Evolutionary conservation across 2,797 vertebrate genomes (phyloP).

Genomic region (Oreochromis grahami): DNA sequence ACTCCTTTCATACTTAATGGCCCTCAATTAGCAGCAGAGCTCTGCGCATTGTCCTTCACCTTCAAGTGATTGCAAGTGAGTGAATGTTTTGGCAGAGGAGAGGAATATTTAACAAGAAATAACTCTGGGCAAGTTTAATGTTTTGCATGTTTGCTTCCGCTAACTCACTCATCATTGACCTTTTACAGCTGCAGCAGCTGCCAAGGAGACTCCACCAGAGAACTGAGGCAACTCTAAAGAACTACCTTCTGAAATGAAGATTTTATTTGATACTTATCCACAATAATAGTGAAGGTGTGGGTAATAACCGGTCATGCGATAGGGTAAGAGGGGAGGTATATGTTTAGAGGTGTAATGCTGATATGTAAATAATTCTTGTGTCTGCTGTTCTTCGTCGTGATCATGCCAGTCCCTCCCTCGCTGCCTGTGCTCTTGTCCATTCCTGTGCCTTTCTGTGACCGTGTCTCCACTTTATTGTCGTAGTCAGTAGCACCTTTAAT

Average conservation of each 20-base stretch:
- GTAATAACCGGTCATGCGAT: slow-evolving; percentile 9
- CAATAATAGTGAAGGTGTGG: not conserved
- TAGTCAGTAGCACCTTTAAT: slow-evolving; percentile 50
- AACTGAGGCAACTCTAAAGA: slow-evolving; percentile 42
- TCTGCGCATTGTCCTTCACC: not conserved
- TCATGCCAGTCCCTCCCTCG: slow-evolving; percentile 39
- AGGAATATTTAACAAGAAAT: not conserved
- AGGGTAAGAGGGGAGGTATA: slow-evolving; percentile 6
- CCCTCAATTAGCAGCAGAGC: not conserved
- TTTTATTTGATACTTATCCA: slow-evolving; percentile 35
- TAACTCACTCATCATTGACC: not conserved
- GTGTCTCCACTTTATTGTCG: slow-evolving; percentile 36
- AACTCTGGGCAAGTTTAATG: not conserved
- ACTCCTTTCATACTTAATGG: not conserved
- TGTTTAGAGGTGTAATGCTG: slow-evolving; percentile 3
- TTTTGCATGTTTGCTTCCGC: not conserved
- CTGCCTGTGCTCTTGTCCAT: slow-evolving; percentile 55
- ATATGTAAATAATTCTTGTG: slow-evolving; percentile 45
- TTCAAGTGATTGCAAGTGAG: not conserved
- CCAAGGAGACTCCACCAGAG: slow-evolving; percentile 69
- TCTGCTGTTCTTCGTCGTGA: slow-evolving; percentile 51
- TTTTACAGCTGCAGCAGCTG: slow-evolving; percentile 34
- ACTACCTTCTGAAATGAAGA: slow-evolving; percentile 17
- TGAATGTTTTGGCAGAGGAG: not conserved
- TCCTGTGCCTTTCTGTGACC: slow-evolving; percentile 55